Evolutionary conservation across 2,797 vertebrate species (phyloP), one percentile per base, ranked within the genome.

Genomic region (Enteromius fasciolatus): DNA sequence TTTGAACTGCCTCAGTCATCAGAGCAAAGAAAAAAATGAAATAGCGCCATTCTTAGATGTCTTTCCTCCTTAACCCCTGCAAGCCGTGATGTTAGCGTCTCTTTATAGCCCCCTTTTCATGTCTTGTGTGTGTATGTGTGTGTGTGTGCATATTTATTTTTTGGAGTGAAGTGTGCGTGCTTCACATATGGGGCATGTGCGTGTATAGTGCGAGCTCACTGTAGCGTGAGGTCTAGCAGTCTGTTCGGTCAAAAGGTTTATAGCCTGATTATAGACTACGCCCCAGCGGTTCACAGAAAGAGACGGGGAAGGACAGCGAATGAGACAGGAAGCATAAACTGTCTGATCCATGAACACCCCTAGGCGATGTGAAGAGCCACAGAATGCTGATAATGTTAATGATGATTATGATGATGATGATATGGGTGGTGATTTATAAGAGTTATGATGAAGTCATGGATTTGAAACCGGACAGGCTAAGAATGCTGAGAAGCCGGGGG

Each of bases 121-220:
- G 68, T 82, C 18, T 81, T 41, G 69, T 85, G 80, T 82, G 83
- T 87, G 87, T 82, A 50, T 82, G 83, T 87, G 8, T 46, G 69
- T 86, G 80, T 83, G 83, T 87, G 86, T 82, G 59, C 83, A 70
- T 86, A 20, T 64, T 25, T 61, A 17, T 36, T 74, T 80, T 68
- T 36, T 61, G 31, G 59, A 73, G 33, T 68, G 15, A 68, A 59
- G 52, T 82, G 80, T 88, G 77, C 69, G 64, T 70, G 81, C 76
- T 61, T 69, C 88, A 89, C 87, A 90, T 78, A 85, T 86, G 83
- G 86, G 88, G 88, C 69, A 84, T 73, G 67, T 82, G 74, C n/a
- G 57, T 54, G 82, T 70, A 63, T 50, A 76, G 77, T 5, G 54
- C 48, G 31, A 50, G 73, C 41, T 72, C 28, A 70, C 59, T 80